These are phyloP conservation scores for Drosophila prostipennis DNA, from an alignment of 2,888 invertebrate genomes.

Conservation along the genomic window DNA sequence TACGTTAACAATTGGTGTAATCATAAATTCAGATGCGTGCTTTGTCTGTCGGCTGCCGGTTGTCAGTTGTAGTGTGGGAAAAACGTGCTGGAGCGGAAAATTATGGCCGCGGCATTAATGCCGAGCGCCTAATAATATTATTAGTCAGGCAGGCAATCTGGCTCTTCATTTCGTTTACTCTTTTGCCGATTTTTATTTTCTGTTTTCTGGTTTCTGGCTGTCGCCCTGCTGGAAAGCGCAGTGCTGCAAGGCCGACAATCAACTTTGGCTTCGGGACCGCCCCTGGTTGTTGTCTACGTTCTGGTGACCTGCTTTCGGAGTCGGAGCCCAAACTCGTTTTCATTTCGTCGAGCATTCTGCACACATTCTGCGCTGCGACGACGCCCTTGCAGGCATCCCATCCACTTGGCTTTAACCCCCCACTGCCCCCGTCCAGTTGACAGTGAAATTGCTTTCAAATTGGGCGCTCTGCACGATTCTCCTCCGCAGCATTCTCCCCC, in stretches of 20 bases:
- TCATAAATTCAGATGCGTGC: conserved; percentile 62
- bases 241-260: conserved; percentile 59
- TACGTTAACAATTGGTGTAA: conserved; percentile 48
- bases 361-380: conserved; percentile 36
- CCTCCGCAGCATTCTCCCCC: conserved; percentile 8
- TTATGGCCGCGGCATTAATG: conserved; percentile 37
- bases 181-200: conserved; percentile 3
- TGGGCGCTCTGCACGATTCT: conserved; percentile 59
- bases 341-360: conserved; percentile 61
- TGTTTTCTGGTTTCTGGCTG: not conserved
- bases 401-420: conserved; percentile 12
- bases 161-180: conserved; percentile 6
- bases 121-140: conserved; percentile 42
- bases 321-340: conserved; percentile 71
- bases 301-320: conserved; percentile 81
- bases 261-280: conserved; percentile 37
- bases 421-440: conserved; percentile 58
- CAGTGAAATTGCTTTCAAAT: conserved; percentile 81
- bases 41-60: conserved; percentile 10
- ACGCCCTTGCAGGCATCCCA: conserved; percentile 62
- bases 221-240: conserved; percentile 53
- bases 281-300: conserved; percentile 58
- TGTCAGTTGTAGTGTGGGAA: conserved; percentile 60
- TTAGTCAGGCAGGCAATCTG: conserved; percentile 41
- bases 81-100: conserved; percentile 69